Base-by-base conservation (phyloP, 2,113 vertebrate species). In the Pseudorectes ferrugineus region DNA sequence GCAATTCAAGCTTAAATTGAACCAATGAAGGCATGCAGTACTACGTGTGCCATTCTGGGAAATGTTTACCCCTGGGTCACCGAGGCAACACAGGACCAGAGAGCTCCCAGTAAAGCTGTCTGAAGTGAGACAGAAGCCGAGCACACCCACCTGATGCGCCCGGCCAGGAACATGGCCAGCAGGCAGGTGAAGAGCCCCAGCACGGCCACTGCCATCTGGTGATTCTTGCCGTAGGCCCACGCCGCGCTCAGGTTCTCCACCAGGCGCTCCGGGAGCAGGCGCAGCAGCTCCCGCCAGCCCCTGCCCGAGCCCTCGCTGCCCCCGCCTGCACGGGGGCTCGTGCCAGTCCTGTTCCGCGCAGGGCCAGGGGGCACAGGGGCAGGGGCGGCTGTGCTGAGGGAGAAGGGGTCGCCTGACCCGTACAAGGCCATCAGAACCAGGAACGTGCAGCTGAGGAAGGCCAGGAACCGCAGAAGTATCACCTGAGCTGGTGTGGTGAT, bases 101-200 rank as follows among this genome's bases (percentile, higher is more conserved):
- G 9, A 25, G 28, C 55, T 45, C 45, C 52, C 51, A 3, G 7
- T 0, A 5, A 26, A 0, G 3, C 20, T 58, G 33, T 4, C 0
- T 29, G 19, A 40, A 70, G 48, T 0, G 24, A 58, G n/a, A 7
- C 10, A 43, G 61, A 20, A 65, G n/a, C 11, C 3, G 18, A 65
- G 58, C 22, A 62, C 63, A 84, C 97, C 9, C 82, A 99, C 99
- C 99, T 98, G 93, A 98, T 80, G 43, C 98, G 97, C 43, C 99
- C 99, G 0, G 98, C 99, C 83, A 99, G 96, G 79, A 99, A 90
- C 97, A 99, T 97, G 79, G 98, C 98, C 73, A 98, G 96, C 66
- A 99, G 92, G 96, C 99, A 99, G 72, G 98, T 98, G 92, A 99
- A 80, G 77, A 99, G 97, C 51, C 99, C 99, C 57, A 98, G 89